phyloP scores from a whole-genome alignment of 2,113 vertebrate genomes.

The Orthonyx spaldingii region DNA sequence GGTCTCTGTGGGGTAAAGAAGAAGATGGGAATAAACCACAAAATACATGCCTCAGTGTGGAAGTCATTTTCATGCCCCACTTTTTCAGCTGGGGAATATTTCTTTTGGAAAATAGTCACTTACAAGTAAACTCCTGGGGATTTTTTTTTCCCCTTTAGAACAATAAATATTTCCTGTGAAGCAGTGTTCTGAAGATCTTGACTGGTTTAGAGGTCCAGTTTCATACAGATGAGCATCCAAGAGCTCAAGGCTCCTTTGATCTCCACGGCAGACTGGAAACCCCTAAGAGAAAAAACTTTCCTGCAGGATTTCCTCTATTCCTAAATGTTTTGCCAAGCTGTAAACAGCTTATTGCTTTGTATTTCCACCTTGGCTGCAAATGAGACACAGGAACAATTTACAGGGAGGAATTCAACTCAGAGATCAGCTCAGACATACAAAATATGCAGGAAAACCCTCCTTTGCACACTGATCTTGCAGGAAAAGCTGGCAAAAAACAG shows the following conservation, averaged over 20 bases:
- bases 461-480: not conserved
- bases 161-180: conserved; percentile 14
- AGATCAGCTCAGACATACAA: not conserved
- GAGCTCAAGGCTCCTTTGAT: conserved; percentile 18
- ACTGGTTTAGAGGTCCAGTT: not conserved
- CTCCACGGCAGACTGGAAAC: not conserved
- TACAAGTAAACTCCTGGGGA: not conserved
- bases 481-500: not conserved
- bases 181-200: not conserved
- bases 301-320: not conserved
- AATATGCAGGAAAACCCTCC: not conserved
- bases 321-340: not conserved
- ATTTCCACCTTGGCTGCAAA: not conserved
- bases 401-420: not conserved
- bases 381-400: not conserved
- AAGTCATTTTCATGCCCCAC: not conserved
- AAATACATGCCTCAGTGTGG: not conserved
- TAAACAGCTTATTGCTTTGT: not conserved
- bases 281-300: not conserved
- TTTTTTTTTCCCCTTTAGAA: not conserved
- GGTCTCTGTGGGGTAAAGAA: not conserved
- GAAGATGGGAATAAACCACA: not conserved
- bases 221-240: not conserved
- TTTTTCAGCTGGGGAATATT: not conserved
- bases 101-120: not conserved